phyloP scores from a whole-genome alignment of 1,140 invertebrate species.

The Drosophila saltans region DNA sequence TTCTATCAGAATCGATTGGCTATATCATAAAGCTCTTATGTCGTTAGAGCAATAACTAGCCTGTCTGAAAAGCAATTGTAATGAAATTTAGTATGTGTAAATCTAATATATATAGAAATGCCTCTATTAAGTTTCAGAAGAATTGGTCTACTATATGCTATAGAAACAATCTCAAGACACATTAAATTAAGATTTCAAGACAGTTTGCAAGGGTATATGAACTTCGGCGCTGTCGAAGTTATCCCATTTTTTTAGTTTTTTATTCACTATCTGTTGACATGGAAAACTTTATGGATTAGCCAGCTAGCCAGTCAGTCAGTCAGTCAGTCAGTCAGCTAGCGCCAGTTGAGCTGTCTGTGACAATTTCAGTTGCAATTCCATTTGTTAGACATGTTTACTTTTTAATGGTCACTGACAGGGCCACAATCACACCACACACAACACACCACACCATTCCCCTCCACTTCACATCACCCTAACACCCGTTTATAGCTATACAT shows the following conservation, averaged over 20 bases:
- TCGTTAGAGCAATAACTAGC: no score
- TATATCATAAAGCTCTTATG: no score
- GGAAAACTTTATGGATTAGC: constrained; percentile 52
- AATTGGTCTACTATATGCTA: no score
- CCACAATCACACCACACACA: constrained; percentile 22
- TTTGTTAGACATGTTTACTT: constrained; percentile 30
- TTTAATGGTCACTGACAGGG: constrained; percentile 43
- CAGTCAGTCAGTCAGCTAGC: constrained; percentile 30
- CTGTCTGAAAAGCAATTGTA: no score
- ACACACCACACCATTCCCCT: constrained; percentile 25
- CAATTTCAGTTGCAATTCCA: constrained; percentile 59
- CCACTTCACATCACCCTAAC: not conserved
- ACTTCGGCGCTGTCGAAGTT: no score
- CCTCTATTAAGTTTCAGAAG: no score
- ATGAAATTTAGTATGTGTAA: no score
- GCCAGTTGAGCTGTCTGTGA: constrained; percentile 61
- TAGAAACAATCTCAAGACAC: no score
- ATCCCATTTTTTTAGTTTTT: constrained; percentile 5
- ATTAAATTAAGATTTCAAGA: no score
- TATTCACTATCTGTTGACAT: constrained; percentile 48
- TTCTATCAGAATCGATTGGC: no score
- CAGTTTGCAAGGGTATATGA: no score
- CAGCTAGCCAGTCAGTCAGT: not conserved
- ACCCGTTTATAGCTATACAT: not conserved
- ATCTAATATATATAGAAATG: no score